A percentile compares a stretch with the other conserved stretches of the same genome.
These are phyloP conservation scores for Bellardia pandia DNA, from an alignment of 2,888 invertebrate genomes.

Conservation along the genomic window DNA sequence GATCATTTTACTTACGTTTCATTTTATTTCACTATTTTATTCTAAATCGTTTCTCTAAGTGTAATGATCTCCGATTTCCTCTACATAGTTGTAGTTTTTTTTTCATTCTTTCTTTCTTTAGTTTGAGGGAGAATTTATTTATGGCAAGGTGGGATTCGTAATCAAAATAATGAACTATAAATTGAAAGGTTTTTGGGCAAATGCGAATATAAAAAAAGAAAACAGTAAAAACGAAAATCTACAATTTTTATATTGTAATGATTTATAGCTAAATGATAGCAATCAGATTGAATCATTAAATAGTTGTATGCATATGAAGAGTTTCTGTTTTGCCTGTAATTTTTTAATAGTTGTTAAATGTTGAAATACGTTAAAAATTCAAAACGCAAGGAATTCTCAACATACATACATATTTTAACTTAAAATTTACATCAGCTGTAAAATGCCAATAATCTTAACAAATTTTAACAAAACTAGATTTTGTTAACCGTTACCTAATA, in stretches of 20 bases:
- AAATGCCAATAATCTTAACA: no score
- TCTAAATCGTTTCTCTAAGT: constrained; percentile 30
- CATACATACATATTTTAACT: no score
- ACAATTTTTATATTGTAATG: constrained; percentile 57
- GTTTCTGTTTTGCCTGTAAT: background rate
- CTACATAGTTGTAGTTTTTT: constrained; percentile 30
- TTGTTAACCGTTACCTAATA: no score
- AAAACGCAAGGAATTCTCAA: no score
- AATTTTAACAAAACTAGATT: no score
- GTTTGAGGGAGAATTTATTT: constrained; percentile 58
- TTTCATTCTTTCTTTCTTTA: background rate
- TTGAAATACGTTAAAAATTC: background rate
- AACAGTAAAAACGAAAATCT: constrained; percentile 5
- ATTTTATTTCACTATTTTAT: background rate
- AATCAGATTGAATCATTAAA: constrained; percentile 62
- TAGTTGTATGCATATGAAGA: constrained; percentile 24
- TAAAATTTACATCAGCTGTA: no score
- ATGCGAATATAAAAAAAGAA: constrained; percentile 21
- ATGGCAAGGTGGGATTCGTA: constrained; percentile 67
- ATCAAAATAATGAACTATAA: constrained; percentile 73
- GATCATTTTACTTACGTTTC: background rate
- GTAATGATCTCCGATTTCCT: constrained; percentile 45
- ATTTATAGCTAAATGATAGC: constrained; percentile 65
- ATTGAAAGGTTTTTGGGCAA: constrained; percentile 70
- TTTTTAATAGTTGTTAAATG: background rate